Conservation (phyloP, 2,113 vertebrate species). For the Stigmatopora argus region DNA sequence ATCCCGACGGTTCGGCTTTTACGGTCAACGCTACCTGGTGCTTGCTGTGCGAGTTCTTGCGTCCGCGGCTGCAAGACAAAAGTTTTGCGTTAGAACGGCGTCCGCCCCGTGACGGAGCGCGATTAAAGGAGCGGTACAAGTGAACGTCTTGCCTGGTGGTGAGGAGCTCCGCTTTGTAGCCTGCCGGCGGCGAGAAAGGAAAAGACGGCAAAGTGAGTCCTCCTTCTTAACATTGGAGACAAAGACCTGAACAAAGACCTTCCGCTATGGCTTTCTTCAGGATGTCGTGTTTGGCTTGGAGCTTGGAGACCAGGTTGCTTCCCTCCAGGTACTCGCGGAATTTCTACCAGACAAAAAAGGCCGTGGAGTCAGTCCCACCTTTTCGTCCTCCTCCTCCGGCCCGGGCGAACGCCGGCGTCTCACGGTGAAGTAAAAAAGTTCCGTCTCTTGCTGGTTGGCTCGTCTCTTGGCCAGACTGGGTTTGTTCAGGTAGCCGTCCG, state of each 20-base stretch:
- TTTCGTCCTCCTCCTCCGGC: background rate
- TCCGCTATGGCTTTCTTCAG: conserved; percentile 93
- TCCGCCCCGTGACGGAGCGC: background rate
- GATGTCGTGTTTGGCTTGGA: conserved; percentile 96
- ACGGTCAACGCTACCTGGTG: conserved; percentile 82
- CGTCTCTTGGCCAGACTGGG: conserved; percentile 94
- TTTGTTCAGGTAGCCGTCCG: conserved; percentile 97
- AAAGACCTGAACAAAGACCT: conserved; percentile 47
- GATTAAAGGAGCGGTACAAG: conserved; percentile 5
- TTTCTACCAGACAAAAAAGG: conserved; percentile 72
- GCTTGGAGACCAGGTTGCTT: conserved; percentile 95
- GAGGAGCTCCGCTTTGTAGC: conserved; percentile 63
- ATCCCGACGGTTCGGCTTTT: background rate
- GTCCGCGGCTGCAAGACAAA: conserved; percentile 79
- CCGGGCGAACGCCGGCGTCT: conserved; percentile 29
- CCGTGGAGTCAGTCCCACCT: background rate
- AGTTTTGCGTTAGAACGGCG: conserved; percentile 1
- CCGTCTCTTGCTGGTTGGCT: conserved; percentile 97
- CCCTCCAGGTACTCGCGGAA: conserved; percentile 95
- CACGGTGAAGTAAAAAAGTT: conserved; percentile 98
- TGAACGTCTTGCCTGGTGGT: conserved; percentile 56
- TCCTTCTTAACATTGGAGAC: too few relatives aligned
- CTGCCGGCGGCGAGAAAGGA: conserved; percentile 20
- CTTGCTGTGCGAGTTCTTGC: conserved; percentile 95
- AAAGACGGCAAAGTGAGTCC: too few relatives aligned